phyloP scores from a whole-genome alignment of 2,113 vertebrate genomes.

The Penelope pileata region DNA sequence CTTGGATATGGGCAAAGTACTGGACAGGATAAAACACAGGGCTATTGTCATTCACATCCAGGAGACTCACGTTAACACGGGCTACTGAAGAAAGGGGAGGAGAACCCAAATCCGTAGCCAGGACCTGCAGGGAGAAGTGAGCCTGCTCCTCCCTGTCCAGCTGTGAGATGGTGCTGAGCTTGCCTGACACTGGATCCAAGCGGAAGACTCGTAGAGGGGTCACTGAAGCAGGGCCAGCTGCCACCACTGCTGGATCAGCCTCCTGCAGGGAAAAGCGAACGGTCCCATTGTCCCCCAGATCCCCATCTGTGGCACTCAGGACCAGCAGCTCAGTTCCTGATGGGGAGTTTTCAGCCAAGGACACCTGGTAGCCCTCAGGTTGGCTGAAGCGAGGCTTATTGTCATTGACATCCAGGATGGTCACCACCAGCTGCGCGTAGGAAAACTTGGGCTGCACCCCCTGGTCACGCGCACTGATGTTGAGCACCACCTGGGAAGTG shows the following conservation, averaged over 20 bases:
- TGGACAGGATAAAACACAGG: slow-evolving; percentile 94
- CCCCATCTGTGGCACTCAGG: slow-evolving; percentile 88
- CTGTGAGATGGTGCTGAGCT: slow-evolving; percentile 82
- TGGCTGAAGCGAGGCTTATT: slow-evolving; percentile 88
- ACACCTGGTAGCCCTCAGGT: slow-evolving; percentile 80
- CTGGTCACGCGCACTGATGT: slow-evolving; percentile 95
- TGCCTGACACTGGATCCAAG: slow-evolving; percentile 86
- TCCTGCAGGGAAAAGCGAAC: slow-evolving; percentile 89
- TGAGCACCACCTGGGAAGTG: slow-evolving; percentile 89
- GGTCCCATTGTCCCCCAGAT: slow-evolving; percentile 93
- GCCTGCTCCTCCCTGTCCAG: slow-evolving; percentile 91
- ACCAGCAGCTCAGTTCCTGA: slow-evolving; percentile 87
- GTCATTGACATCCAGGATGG: slow-evolving; percentile 92
- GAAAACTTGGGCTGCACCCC: slow-evolving; percentile 94
- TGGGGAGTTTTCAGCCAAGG: slow-evolving; percentile 86
- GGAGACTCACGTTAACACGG: slow-evolving; percentile 87
- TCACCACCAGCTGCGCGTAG: slow-evolving; percentile 89
- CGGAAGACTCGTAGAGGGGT: slow-evolving; percentile 79
- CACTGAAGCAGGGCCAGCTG: background rate
- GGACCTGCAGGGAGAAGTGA: slow-evolving; percentile 83
- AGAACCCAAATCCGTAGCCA: slow-evolving; percentile 87
- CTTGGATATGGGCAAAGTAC: slow-evolving; percentile 95
- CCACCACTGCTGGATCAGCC: slow-evolving; percentile 60
- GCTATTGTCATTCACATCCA: slow-evolving; percentile 95
- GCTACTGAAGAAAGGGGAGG: slow-evolving; percentile 85